Conservation (phyloP, 92 coral and sea anemone genomes). For the Epizoanthus fatuus region DNA sequence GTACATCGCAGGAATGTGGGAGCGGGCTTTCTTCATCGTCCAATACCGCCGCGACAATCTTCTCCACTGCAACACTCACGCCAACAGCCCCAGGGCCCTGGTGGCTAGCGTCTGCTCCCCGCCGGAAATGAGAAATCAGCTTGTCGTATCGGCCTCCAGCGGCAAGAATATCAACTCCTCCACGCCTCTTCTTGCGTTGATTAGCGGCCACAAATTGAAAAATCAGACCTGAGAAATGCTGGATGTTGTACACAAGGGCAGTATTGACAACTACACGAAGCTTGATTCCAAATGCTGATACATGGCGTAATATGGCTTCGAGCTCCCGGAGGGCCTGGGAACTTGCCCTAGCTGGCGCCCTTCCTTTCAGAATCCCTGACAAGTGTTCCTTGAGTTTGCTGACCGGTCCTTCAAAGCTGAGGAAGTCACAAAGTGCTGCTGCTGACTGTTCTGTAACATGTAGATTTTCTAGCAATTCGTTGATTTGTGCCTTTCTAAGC, state of each 20-base stretch:
- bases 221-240: slow-evolving; percentile 91
- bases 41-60: slow-evolving; percentile 82
- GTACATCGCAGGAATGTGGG: slow-evolving; percentile 85
- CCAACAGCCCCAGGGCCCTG: slow-evolving; percentile 92
- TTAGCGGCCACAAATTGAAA: slow-evolving; percentile 98
- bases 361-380: slow-evolving; percentile 79
- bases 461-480: slow-evolving; percentile 76
- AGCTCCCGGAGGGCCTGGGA: slow-evolving; percentile 88
- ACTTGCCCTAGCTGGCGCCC: slow-evolving; percentile 68
- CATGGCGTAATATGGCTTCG: slow-evolving; percentile 78
- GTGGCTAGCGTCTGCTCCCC: slow-evolving; percentile 72
- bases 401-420: slow-evolving; percentile 88
- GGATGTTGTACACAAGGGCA: slow-evolving; percentile 85
- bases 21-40: slow-evolving; percentile 61
- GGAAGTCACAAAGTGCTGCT: slow-evolving; percentile 72
- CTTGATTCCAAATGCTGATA: slow-evolving; percentile 72
- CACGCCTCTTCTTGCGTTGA: slow-evolving; percentile 92
- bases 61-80: slow-evolving; percentile 90
- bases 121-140: slow-evolving; percentile 80
- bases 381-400: slow-evolving; percentile 80
- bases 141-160: slow-evolving; percentile 99
- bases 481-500: slow-evolving; percentile 77
- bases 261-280: slow-evolving; percentile 79
- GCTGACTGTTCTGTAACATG: slow-evolving; percentile 78
- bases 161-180: slow-evolving; percentile 93